Percentiles rank a stretch among this genome's conserved stretches.
Conservation (phyloP, 2,113 vertebrate species). For the Microtus pennsylvanicus region DNA sequence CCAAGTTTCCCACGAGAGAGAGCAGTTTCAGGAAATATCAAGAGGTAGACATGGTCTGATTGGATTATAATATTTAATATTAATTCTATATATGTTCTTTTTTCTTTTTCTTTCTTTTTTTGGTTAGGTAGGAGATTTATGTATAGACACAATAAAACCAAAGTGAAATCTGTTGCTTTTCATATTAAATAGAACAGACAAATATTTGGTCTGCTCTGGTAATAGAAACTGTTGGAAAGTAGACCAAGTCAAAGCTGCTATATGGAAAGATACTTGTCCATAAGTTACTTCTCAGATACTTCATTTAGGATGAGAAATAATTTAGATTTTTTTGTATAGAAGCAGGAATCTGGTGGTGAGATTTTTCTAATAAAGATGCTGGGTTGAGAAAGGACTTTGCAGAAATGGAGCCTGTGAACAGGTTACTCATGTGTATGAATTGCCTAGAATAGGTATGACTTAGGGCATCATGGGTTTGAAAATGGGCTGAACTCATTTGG, state of each 20-base stretch:
- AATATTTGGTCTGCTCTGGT: neutral
- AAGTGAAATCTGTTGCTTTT: conserved; percentile 6
- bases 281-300: neutral
- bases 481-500: neutral
- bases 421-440: neutral
- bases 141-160: neutral
- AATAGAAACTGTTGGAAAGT: neutral
- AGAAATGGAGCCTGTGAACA: neutral
- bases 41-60: neutral
- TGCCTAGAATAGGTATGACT: neutral
- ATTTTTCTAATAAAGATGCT: neutral
- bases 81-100: conserved; percentile 5
- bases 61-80: neutral
- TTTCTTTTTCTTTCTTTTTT: neutral
- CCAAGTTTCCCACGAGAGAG: neutral
- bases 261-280: neutral
- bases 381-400: neutral
- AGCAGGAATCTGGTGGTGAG: neutral
- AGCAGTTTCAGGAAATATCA: neutral
- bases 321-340: neutral
- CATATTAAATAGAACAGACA: neutral
- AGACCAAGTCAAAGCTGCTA: neutral
- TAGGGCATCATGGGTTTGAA: too few relatives aligned
- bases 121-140: neutral
- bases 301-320: neutral